Evolutionary conservation across 2,888 invertebrate genomes (phyloP).

Genomic region (Venusia cambrica): DNA sequence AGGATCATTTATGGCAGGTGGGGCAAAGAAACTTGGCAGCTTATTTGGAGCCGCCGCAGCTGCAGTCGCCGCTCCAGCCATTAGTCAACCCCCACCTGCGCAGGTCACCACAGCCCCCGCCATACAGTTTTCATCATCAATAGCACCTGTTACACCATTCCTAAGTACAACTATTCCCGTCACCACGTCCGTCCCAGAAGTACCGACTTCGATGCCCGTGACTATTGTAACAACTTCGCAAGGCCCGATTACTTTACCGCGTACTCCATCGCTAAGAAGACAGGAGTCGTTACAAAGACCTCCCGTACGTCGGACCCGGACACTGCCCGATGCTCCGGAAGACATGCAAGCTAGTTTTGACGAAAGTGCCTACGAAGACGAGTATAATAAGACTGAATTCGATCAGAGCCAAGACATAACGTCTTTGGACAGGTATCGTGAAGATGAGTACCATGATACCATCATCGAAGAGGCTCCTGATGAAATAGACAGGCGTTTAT

Average conservation of each 20-base stretch:
- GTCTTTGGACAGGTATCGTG: conserved; percentile 70
- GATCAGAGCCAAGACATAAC: conserved; percentile 67
- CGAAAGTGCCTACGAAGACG: conserved; percentile 79
- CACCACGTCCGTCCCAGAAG: conserved; percentile 69
- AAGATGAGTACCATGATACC: conserved; percentile 66
- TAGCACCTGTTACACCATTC: conserved; percentile 57
- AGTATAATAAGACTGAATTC: conserved; percentile 77
- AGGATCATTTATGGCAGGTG: conserved; percentile 74
- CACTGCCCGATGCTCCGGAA: conserved; percentile 73
- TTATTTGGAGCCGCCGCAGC: conserved; percentile 76
- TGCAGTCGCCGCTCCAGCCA: conserved; percentile 59
- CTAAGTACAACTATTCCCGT: conserved; percentile 52
- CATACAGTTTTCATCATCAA: conserved; percentile 48
- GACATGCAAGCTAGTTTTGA: conserved; percentile 69
- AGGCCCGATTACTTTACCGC: conserved; percentile 57
- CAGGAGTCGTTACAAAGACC: conserved; percentile 78
- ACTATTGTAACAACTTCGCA: conserved; percentile 55
- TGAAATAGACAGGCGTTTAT: conserved; percentile 60
- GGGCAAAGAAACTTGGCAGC: conserved; percentile 74
- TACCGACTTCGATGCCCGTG: conserved; percentile 56
- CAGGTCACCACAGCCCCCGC: conserved; percentile 41
- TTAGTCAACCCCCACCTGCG: conserved; percentile 43
- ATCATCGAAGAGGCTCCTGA: conserved; percentile 59
- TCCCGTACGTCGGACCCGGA: conserved; percentile 69
- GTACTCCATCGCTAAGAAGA: conserved; percentile 68